Evolutionary conservation across 2,888 invertebrate genomes (phyloP), one percentile per base, ranked within the genome.

Genomic region (Drosophila nr. perissopoda): DNA sequence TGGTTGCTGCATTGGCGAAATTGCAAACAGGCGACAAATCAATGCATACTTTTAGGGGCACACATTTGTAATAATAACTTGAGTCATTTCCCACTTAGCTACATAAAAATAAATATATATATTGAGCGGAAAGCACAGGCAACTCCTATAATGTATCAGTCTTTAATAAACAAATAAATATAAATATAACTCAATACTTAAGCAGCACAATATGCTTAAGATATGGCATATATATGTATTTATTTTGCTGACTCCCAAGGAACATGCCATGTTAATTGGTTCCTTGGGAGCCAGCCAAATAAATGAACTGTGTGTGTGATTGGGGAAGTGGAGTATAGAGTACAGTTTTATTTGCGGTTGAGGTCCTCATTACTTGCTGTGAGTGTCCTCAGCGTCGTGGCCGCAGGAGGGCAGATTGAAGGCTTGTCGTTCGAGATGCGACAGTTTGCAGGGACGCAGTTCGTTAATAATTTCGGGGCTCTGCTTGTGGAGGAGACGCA

Each of bases 401-500:
- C 53, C 34, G 31, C 80, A 65, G 0, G 38, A 27, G 6, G 70
- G 57, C 21, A 88, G 46, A 21, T 66, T 74, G 16, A 83, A 78
- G 25, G 78, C 49, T 18, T 67, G 21, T 0, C 79, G 54, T 65
- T 83, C 83, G 3, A 31, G 34, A 0, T 53, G 52, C 10, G 66
- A 68, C 0, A 83, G 53, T 5, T 71, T 68, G 58, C 70, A 68
- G 8, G 76, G 57, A 4, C 74, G 78, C 25, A 83, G 29, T 27
- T 84, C 85, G 7, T 65, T 51, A 1, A 83, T 56, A 11, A 83
- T 60, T 18, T 81, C 79, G 0, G 34, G 21, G 2, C 70, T 34
- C 29, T 87, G 73, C 13, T 38, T 42, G 11, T 49, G 53, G 2
- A 83, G 85, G 33, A 89, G 7, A 29, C 82, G 76, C 71, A 89